Evolutionary conservation across 2,888 invertebrate species (phyloP).

Genomic region (Unio delphinus): DNA sequence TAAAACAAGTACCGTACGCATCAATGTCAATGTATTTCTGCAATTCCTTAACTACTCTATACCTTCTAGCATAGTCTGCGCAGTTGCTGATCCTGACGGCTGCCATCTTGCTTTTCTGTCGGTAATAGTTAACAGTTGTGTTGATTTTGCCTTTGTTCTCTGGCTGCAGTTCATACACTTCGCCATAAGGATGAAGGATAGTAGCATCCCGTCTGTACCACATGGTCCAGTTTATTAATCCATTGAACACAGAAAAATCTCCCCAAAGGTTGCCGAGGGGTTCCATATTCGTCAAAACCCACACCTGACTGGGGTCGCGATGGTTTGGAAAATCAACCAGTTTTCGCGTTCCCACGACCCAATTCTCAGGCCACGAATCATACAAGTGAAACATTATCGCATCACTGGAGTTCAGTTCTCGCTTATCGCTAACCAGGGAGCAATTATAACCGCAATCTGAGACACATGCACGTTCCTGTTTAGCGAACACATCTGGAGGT

Average conservation of each 20-base stretch:
- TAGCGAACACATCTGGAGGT: too few species aligned
- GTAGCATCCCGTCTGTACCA: slow-evolving; percentile 11
- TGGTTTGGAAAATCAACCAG: slow-evolving; percentile 29
- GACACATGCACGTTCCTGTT: too few species aligned
- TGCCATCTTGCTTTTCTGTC: slow-evolving; percentile 2
- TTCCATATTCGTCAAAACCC: slow-evolving; percentile 19
- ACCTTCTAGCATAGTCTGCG: slow-evolving; percentile 18
- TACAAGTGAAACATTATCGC: slow-evolving; percentile 20
- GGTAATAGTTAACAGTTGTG: slow-evolving; percentile 4
- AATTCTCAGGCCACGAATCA: slow-evolving; percentile 14
- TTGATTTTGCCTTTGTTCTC: slow-evolving; percentile 1
- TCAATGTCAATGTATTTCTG: slow-evolving; percentile 9
- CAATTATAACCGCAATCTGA: slow-evolving; percentile 12
- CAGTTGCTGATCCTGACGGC: slow-evolving; percentile 21
- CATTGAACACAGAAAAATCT: slow-evolving; percentile 12
- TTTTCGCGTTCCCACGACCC: slow-evolving; percentile 26
- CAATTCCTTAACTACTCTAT: slow-evolving; percentile 13
- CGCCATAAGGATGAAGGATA: slow-evolving; percentile 15
- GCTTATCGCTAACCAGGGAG: slow-evolving; percentile 15
- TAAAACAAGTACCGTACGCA: slow-evolving; percentile 13
- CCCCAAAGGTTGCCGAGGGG: slow-evolving; percentile 20
- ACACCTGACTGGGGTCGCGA: slow-evolving; percentile 27
- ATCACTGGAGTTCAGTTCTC: slow-evolving; percentile 11
- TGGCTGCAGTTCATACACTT: slow-evolving; percentile 2
- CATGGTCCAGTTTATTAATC: slow-evolving; percentile 24